Base-by-base conservation (phyloP, 2,113 vertebrate species). In the Tricholaema leucomelas region DNA sequence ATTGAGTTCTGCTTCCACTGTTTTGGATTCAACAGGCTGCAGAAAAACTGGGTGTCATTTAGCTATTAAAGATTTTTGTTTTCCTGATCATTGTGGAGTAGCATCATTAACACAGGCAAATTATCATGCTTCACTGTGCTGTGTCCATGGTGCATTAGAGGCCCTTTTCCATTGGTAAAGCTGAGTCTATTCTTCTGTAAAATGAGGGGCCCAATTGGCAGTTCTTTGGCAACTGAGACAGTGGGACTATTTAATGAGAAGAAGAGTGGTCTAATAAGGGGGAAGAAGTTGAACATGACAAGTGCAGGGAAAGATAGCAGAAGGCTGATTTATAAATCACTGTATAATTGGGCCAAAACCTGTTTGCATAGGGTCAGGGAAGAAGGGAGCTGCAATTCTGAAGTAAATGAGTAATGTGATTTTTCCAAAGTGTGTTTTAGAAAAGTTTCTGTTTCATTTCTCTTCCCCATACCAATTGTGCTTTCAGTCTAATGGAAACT, bases 91-190 rank as follows among this genome's bases (percentile, higher is more conserved):
- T 97, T 97, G 97, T 97, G 97, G 97, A 82, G 96, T 96, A 96
- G 97, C 97, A 97, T 98, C 98, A 98, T 98, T 98, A 98, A 98
- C 97, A 96, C 92, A 97, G 97, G 97, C 97, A 98, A 97, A 98
- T 98, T 97, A 97, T 97, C 97, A 96, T 95, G 79, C 95, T 91
- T 95, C 90, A 70, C 97, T 98, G 97, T 98, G 96, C 96, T 93
- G 67, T 92, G 85, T 93, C 97, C 98, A 97, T 89, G 98, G 97
- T 95, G 95, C 96, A 97, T 98, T 98, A 98, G 95, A 94, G 97
- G 72, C 95, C 93, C 95, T 97, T 98, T 97, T 97, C 97, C 97
- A 92, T 94, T 97, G 96, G 96, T 96, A 80, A 96, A 95, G 94
- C 97, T 96, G 95, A 91, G 92, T 87, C 97, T 97, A 98, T 98